Evolutionary conservation across 2,797 vertebrate species (phyloP).

Genomic region (Masticophis lateralis): DNA sequence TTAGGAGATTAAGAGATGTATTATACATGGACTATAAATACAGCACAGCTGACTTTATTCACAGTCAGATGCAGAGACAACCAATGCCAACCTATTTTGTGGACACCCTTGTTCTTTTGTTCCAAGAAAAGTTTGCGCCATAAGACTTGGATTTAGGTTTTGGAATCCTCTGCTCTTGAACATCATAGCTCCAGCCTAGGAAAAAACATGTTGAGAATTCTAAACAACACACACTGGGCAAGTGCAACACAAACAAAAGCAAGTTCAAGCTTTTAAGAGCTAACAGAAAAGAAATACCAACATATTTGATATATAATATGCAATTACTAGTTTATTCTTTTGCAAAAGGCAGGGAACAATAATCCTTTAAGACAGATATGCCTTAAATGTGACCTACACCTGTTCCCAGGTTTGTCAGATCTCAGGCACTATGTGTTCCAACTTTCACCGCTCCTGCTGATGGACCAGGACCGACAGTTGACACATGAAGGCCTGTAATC

Average conservation of each 20-base stretch:
- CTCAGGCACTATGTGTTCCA: neutral
- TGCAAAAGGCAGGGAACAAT: neutral
- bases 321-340: slow-evolving; percentile 41
- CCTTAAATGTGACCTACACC: neutral
- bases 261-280: slow-evolving; percentile 42
- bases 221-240: slow-evolving; percentile 40
- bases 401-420: neutral
- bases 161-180: slow-evolving; percentile 86
- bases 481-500: slow-evolving; percentile 25
- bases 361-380: slow-evolving; percentile 41
- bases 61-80: slow-evolving; percentile 70
- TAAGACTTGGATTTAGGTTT: slow-evolving; percentile 97
- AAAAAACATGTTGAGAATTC: slow-evolving; percentile 56
- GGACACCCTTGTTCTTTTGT: slow-evolving; percentile 94
- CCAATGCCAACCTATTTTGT: slow-evolving; percentile 84
- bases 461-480: slow-evolving; percentile 22
- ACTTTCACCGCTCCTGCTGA: slow-evolving; percentile 26
- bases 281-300: slow-evolving; percentile 38
- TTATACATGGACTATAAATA: slow-evolving; percentile 78
- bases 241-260: slow-evolving; percentile 43
- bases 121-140: slow-evolving; percentile 97
- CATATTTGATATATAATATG: slow-evolving; percentile 50
- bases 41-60: slow-evolving; percentile 75
- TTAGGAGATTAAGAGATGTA: slow-evolving; percentile 83
- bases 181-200: slow-evolving; percentile 92